Evolutionary conservation across 2,797 vertebrate species (phyloP).

Genomic region (Lepilemur septentrionalis): DNA sequence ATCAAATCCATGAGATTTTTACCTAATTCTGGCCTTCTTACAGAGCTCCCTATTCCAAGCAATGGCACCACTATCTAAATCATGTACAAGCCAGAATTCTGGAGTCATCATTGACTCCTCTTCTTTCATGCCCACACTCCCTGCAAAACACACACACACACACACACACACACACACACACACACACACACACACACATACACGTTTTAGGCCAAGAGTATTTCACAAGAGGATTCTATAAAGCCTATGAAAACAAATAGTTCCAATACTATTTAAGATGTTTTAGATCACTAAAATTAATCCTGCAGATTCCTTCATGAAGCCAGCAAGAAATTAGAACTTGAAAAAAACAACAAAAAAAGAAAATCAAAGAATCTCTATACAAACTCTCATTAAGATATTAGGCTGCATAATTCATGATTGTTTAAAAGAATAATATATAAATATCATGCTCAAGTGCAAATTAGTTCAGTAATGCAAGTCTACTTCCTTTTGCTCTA

Average conservation of each 20-base stretch:
- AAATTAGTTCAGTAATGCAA: neutral
- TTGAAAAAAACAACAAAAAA: neutral
- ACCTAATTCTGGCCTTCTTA: neutral
- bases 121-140: neutral
- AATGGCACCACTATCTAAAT: neutral
- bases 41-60: neutral
- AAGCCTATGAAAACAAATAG: neutral
- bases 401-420: neutral
- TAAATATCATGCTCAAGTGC: neutral
- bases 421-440: neutral
- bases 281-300: conserved; percentile 7
- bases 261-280: neutral
- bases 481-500: neutral
- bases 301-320: neutral
- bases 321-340: conserved; percentile 14
- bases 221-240: neutral
- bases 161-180: neutral
- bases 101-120: neutral
- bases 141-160: neutral
- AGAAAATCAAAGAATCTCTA: neutral
- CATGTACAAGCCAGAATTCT: neutral
- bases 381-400: neutral
- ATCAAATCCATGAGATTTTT: neutral
- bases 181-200: neutral
- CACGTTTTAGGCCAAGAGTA: neutral